Conservation (phyloP, 2,797 vertebrate species). For the Neosalanx taihuensis region DNA sequence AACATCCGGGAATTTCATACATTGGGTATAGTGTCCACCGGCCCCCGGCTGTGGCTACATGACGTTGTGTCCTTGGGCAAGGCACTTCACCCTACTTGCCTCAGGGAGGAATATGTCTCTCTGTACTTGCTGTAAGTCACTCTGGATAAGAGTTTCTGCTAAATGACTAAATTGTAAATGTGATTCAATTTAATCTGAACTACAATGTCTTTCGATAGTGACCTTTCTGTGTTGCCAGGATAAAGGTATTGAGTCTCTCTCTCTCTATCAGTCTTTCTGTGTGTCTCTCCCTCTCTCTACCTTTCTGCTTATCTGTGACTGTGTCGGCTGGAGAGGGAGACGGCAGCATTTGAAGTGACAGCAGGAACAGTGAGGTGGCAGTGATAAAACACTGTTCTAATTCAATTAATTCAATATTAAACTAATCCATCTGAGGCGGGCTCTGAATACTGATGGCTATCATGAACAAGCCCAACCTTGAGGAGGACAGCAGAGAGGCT, state of each 20-base stretch:
- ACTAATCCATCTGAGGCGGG: conserved; percentile 67
- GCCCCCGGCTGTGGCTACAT: too few relatives aligned
- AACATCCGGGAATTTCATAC: too few relatives aligned
- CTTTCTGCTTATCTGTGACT: conserved; percentile 10
- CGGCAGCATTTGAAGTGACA: conserved; percentile 44
- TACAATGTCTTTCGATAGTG: too few relatives aligned
- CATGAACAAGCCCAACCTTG: conserved; percentile 62
- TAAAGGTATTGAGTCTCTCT: background rate
- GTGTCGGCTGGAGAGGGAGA: conserved; percentile 4
- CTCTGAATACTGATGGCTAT: conserved; percentile 62
- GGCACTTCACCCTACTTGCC: too few relatives aligned
- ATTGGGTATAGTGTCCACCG: too few relatives aligned
- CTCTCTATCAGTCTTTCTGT: background rate
- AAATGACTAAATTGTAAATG: too few relatives aligned
- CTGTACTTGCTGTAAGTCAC: too few relatives aligned
- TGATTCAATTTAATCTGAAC: too few relatives aligned
- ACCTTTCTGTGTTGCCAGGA: too few relatives aligned
- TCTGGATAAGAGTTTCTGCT: too few relatives aligned
- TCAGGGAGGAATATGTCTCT: too few relatives aligned
- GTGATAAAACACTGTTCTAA: conserved; percentile 58
- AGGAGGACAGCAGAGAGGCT: conserved; percentile 41
- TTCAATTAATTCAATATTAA: conserved; percentile 73
- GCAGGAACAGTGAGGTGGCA: conserved; percentile 39
- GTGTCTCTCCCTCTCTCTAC: conserved; percentile 1
- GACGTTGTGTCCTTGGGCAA: too few relatives aligned